Conservation (phyloP, 2,113 vertebrate genomes). For the Pterophyllum scalare region DNA sequence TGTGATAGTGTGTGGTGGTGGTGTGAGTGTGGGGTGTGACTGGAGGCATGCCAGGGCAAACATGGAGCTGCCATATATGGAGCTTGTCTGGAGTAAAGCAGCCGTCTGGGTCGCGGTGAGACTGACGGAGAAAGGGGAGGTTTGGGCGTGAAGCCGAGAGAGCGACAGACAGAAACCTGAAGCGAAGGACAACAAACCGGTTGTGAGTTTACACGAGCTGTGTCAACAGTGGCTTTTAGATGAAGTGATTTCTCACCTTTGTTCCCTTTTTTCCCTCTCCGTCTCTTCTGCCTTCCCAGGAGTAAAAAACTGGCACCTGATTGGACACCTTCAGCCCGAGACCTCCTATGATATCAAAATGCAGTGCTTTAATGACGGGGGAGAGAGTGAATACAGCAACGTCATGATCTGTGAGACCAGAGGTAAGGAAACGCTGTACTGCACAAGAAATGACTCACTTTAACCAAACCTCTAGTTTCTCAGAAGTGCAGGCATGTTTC, state of each 20-base stretch:
- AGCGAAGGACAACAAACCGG: slow-evolving; percentile 10
- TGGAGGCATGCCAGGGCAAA: slow-evolving; percentile 82
- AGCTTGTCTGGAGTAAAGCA: slow-evolving; percentile 74
- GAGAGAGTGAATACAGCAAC: slow-evolving; percentile 94
- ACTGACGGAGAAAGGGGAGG: slow-evolving; percentile 34
- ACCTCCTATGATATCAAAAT: slow-evolving; percentile 97
- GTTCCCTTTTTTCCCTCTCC: neutral
- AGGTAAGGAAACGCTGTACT: slow-evolving; percentile 79
- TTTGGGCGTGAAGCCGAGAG: neutral
- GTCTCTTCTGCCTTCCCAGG: slow-evolving; percentile 71
- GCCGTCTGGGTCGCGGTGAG: slow-evolving; percentile 70
- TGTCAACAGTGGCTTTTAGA: slow-evolving; percentile 39
- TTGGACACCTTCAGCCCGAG: slow-evolving; percentile 91
- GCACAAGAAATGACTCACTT: slow-evolving; percentile 21
- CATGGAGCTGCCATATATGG: slow-evolving; percentile 82
- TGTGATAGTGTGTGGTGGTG: slow-evolving; percentile 32
- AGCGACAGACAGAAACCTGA: slow-evolving; percentile 9
- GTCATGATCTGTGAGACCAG: slow-evolving; percentile 98
- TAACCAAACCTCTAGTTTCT: slow-evolving; percentile 35
- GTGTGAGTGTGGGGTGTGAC: slow-evolving; percentile 53
- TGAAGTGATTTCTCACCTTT: slow-evolving; percentile 47
- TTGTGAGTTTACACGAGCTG: slow-evolving; percentile 21
- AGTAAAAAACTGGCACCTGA: slow-evolving; percentile 92
- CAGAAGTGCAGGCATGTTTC: slow-evolving; percentile 61
- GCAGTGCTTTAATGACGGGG: slow-evolving; percentile 94